Evolutionary conservation across 2,113 vertebrate genomes (phyloP).

Genomic region (Sinocyclocheilus grahami): DNA sequence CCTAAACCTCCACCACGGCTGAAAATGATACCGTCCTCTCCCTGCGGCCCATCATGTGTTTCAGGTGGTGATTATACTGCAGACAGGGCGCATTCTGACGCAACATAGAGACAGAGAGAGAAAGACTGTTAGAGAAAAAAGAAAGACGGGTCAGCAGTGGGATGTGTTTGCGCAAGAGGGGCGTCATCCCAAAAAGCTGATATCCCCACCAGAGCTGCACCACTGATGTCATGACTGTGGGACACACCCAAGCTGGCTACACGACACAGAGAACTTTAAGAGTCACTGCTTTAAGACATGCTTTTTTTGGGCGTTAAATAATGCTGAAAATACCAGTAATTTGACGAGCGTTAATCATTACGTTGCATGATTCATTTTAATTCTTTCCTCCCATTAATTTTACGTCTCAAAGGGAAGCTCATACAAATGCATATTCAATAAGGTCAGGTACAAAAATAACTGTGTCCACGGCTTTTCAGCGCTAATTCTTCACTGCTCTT

Average conservation of each 20-base stretch:
- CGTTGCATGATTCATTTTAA: too few species aligned
- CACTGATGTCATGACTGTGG: conserved; percentile 57
- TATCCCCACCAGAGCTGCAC: conserved; percentile 56
- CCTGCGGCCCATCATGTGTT: conserved; percentile 17
- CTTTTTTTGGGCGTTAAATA: too few species aligned
- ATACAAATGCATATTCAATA: too few species aligned
- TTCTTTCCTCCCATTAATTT: too few species aligned
- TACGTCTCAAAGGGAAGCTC: too few species aligned
- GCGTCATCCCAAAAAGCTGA: conserved; percentile 55
- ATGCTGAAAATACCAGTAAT: too few species aligned
- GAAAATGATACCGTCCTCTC: conserved; percentile 43
- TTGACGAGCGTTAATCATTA: too few species aligned
- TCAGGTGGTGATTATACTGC: conserved; percentile 45
- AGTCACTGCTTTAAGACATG: neutral
- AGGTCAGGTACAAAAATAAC: too few species aligned
- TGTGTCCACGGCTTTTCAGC: too few species aligned
- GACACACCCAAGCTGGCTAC: conserved; percentile 55
- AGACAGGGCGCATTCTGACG: conserved; percentile 51
- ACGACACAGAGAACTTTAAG: conserved; percentile 40
- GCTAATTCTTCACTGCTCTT: too few species aligned
- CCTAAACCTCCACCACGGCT: conserved; percentile 31
- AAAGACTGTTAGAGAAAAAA: neutral
- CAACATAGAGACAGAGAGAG: conserved; percentile 3
- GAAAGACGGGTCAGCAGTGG: conserved; percentile 38
- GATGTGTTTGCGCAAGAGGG: conserved; percentile 52